phyloP scores from a whole-genome alignment of 2,888 invertebrate genomes.

The Urechis unicinctus region DNA sequence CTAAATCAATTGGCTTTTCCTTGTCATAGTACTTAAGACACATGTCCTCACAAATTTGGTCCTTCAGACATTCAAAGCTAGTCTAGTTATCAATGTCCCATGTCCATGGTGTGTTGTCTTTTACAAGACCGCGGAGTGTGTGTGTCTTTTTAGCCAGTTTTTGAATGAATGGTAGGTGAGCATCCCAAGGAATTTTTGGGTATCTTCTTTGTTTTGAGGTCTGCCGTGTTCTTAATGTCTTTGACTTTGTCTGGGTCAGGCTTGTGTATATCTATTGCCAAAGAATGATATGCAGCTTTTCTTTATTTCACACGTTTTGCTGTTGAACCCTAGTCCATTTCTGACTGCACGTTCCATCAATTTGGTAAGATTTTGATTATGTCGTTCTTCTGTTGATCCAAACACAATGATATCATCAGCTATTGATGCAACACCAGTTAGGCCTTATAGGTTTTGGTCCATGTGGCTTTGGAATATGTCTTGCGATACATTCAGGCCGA shows the following conservation, averaged over 20 bases:
- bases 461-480: constrained; percentile 5
- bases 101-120: not conserved
- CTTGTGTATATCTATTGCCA: no score
- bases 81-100: not conserved
- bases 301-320: not conserved
- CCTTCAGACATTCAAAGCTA: not conserved
- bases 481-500: constrained; percentile 4
- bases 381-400: not conserved
- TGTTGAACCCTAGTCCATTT: constrained; percentile 2
- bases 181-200: constrained; percentile 15
- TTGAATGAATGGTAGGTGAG: constrained; percentile 12
- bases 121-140: not conserved
- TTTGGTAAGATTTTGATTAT: not conserved
- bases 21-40: no score
- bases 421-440: constrained; percentile 1
- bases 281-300: no score
- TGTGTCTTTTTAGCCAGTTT: not conserved
- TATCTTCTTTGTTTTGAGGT: constrained; percentile 2
- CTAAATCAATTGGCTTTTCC: no score
- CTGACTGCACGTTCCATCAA: not conserved
- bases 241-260: not conserved
- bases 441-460: not conserved
- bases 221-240: not conserved
- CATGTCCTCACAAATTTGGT: no score
- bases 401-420: no score